These are phyloP conservation scores for Athalia circularis DNA, from an alignment of 2,888 invertebrate species.

Conservation along the genomic window DNA sequence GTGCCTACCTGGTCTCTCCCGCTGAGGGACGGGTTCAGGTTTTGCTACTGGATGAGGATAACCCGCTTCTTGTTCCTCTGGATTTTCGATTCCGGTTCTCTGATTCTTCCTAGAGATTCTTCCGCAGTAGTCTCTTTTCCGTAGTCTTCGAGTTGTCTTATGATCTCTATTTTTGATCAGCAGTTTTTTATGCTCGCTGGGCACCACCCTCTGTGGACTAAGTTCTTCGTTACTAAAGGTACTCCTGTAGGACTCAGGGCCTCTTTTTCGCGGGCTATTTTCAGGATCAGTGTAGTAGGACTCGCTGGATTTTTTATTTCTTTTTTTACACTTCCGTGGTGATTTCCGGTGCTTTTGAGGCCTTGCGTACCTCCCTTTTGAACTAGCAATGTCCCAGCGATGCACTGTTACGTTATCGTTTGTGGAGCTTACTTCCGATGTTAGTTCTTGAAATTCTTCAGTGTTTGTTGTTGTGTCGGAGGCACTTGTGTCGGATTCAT, in stretches of 20 bases:
- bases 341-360: conserved; percentile 5
- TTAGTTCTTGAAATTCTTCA: conserved; percentile 1
- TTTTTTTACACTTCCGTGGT: conserved; percentile 11
- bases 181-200: conserved; percentile 25
- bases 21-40: background rate
- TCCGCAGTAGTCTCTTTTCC: background rate
- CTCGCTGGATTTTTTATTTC: background rate
- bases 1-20: background rate
- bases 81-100: background rate
- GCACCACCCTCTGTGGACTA: conserved; percentile 11
- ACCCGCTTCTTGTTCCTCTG: background rate
- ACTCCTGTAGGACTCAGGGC: conserved; percentile 28
- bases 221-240: conserved; percentile 33
- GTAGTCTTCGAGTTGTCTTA: background rate
- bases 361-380: background rate
- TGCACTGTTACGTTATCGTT: background rate
- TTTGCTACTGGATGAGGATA: conserved; percentile 12
- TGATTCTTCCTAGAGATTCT: background rate
- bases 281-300: conserved; percentile 37
- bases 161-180: background rate
- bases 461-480: background rate
- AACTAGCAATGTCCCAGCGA: background rate
- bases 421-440: too few species aligned
- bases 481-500: conserved; percentile 2
- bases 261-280: conserved; percentile 21